Evolutionary conservation across 1,140 invertebrate species (phyloP).

Genomic region (Steinernema khuongi): DNA sequence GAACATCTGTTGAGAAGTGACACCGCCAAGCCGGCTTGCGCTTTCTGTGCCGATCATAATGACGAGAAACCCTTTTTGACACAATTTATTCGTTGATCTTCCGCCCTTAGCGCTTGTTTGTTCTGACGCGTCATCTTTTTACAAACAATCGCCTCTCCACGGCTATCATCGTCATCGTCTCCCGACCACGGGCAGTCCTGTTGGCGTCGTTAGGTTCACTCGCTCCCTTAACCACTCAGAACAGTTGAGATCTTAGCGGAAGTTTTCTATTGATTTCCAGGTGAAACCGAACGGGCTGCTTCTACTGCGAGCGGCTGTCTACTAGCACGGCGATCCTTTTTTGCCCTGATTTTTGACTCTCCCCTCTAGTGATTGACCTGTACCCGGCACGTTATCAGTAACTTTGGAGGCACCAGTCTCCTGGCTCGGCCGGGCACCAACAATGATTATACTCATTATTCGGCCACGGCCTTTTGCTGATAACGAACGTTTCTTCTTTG

Average conservation of each 20-base stretch:
- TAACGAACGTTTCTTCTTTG: too few relatives aligned
- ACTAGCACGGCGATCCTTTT: too few relatives aligned
- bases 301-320: too few relatives aligned
- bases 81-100: neutral
- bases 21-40: too few relatives aligned
- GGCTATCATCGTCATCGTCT: slow-evolving; percentile 3
- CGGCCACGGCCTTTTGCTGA: too few relatives aligned
- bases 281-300: too few relatives aligned
- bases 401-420: too few relatives aligned
- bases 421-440: neutral
- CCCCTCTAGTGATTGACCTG: neutral
- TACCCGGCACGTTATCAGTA: neutral
- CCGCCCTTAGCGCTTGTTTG: neutral
- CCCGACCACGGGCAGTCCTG: neutral
- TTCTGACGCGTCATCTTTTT: slow-evolving; percentile 4
- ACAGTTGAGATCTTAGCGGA: neutral
- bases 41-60: too few relatives aligned
- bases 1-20: slow-evolving; percentile 4
- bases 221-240: too few relatives aligned
- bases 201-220: neutral
- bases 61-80: neutral
- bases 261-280: too few relatives aligned
- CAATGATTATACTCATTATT: too few relatives aligned
- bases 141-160: neutral
- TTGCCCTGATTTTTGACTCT: too few relatives aligned